Evolutionary conservation across 1,140 invertebrate genomes (phyloP).

Genomic region (Pogonomyrmex barbatus): DNA sequence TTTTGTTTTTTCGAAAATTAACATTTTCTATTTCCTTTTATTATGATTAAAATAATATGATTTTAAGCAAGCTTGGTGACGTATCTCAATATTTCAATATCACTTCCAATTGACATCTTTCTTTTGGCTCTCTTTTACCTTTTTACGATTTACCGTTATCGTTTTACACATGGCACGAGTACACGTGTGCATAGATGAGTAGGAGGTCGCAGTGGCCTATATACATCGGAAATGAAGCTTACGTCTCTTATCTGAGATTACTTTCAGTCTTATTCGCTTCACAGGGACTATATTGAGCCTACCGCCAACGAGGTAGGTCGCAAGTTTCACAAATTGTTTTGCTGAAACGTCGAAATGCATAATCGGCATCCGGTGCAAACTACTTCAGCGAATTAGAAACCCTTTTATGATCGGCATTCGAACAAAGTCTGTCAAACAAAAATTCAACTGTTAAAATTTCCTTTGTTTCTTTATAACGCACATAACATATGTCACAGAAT

Average conservation of each 20-base stretch:
- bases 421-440: not conserved
- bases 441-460: not conserved
- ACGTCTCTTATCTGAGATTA: slow-evolving; percentile 64
- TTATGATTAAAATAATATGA: not conserved
- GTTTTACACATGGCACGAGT: not conserved
- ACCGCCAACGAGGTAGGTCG: not conserved
- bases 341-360: not conserved
- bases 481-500: not conserved
- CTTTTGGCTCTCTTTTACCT: not conserved
- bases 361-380: not conserved
- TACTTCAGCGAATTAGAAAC: slow-evolving; percentile 28
- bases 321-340: slow-evolving; percentile 17
- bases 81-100: slow-evolving; percentile 19
- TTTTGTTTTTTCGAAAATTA: not conserved
- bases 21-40: not conserved
- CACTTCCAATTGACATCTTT: not conserved
- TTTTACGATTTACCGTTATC: slow-evolving; percentile 40
- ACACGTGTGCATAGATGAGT: slow-evolving; percentile 6
- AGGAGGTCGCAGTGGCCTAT: slow-evolving; percentile 47
- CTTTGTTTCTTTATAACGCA: not conserved
- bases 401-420: slow-evolving; percentile 10
- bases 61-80: not conserved
- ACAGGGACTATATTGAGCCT: slow-evolving; percentile 14
- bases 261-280: slow-evolving; percentile 34
- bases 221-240: slow-evolving; percentile 64